phyloP scores from a whole-genome alignment of 1,140 invertebrate species.

The Megalopta genalis region DNA sequence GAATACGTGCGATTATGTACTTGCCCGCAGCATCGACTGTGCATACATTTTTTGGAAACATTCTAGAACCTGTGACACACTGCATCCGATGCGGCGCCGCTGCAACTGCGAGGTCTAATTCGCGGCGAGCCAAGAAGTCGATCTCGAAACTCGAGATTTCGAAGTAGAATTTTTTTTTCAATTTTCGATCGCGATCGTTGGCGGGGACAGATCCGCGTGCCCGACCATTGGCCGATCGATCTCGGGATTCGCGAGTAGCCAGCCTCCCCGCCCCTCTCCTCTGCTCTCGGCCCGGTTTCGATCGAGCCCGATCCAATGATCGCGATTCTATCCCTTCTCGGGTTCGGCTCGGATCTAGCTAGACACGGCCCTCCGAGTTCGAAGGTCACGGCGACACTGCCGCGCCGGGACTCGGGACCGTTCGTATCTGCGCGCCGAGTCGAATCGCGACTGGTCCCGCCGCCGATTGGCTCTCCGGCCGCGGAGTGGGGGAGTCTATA shows the following conservation, averaged over 20 bases:
- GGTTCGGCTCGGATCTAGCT: conserved; percentile 15
- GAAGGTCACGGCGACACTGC: conserved; percentile 70
- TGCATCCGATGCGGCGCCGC: too few species aligned
- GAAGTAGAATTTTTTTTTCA: too few species aligned
- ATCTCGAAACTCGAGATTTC: too few species aligned
- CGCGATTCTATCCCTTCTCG: conserved; percentile 55
- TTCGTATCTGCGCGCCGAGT: conserved; percentile 46
- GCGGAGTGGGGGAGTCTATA: conserved; percentile 52
- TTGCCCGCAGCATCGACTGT: too few species aligned
- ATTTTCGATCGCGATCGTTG: not conserved
- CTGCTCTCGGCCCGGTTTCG: conserved; percentile 8
- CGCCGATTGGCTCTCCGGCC: not conserved
- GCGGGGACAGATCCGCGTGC: too few species aligned
- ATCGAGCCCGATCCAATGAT: conserved; percentile 56
- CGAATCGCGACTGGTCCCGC: conserved; percentile 4
- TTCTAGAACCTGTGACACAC: too few species aligned
- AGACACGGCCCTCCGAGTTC: conserved; percentile 67
- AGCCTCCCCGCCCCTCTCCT: conserved; percentile 57
- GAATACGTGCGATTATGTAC: too few species aligned
- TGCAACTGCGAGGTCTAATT: too few species aligned
- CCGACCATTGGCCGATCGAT: conserved; percentile 33
- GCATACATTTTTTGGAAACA: too few species aligned
- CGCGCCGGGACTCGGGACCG: not conserved
- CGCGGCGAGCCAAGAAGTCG: too few species aligned
- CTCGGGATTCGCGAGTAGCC: conserved; percentile 12